These are phyloP conservation scores for Vireo altiloquus DNA, from an alignment of 2,113 vertebrate species.

Conservation along the genomic window DNA sequence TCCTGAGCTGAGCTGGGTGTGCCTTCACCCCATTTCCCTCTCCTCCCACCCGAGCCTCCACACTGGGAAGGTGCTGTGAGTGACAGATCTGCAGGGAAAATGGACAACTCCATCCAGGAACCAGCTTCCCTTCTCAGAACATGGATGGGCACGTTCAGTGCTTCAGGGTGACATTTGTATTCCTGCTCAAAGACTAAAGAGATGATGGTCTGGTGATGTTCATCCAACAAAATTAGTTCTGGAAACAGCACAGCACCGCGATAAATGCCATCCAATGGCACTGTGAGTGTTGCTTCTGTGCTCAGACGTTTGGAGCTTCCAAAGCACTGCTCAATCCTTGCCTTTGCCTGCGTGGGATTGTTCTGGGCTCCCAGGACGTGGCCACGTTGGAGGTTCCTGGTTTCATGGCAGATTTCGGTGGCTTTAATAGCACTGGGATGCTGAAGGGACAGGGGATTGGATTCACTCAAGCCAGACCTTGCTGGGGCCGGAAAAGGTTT, in stretches of 20 bases:
- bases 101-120: neutral
- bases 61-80: neutral
- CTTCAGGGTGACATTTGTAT: neutral
- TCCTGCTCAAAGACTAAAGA: neutral
- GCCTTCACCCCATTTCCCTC: neutral
- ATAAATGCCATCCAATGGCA: accelerated
- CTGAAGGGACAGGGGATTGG: neutral
- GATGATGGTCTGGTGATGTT: neutral
- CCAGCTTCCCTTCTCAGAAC: neutral
- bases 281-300: accelerated
- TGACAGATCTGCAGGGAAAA: accelerated
- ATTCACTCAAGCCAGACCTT: neutral
- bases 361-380: neutral
- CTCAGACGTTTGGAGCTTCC: accelerated
- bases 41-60: accelerated
- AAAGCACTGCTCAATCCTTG: accelerated
- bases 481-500: neutral
- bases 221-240: neutral
- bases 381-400: accelerated
- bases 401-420: neutral
- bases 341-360: accelerated
- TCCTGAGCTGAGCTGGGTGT: neutral
- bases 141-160: accelerated
- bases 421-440: neutral
- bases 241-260: accelerated